Evolutionary conservation across 2,888 invertebrate species (phyloP), one percentile per base, ranked within the genome.

Genomic region (Plemyria rubiginata): DNA sequence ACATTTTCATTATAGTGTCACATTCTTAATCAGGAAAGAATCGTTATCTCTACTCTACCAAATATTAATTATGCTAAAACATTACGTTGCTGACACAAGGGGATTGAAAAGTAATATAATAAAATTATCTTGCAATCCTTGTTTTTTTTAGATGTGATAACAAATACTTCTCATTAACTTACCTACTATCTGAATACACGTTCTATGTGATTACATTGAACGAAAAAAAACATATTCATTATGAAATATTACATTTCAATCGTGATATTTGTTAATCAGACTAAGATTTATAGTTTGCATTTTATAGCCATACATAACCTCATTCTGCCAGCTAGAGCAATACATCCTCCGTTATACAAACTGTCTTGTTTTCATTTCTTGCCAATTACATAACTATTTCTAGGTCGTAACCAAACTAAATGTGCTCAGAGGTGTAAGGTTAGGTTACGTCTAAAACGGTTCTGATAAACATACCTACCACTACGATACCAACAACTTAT

Each of bases 361-460:
- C 75, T 76, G 79, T 81, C 77, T 82, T 78, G 76, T 79, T 79
- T 68, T 74, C 71, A 73, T 75, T 71, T 75, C 73, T 72, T 67
- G 73, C 65, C 50, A 61, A 76, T 89, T 89, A 77, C 82, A 80
- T 85, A 88, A 90, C 67, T 52, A 63, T 82, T 81, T 71, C 78
- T 85, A 79, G 84, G 82, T 77, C 79, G 73, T 70, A 66, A 54
- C 66, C 64, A 68, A 62, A 66, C 60, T 50, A 68, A 69, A 69
- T 71, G 65, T 68, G 54, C 48, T 68, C 55, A 67, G 69, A 78
- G 76, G 72, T 75, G 76, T 75, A 76, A 75, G 73, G 71, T 71
- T 68, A 70, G 66, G 70, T 77, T 76, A 70, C 70, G 71, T 70
- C 60, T 50, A 22, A 62, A 48, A 54, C 62, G 55, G 32, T 32